These are phyloP conservation scores for Parus major DNA, from an alignment of 2,113 vertebrate species.

Conservation along the genomic window DNA sequence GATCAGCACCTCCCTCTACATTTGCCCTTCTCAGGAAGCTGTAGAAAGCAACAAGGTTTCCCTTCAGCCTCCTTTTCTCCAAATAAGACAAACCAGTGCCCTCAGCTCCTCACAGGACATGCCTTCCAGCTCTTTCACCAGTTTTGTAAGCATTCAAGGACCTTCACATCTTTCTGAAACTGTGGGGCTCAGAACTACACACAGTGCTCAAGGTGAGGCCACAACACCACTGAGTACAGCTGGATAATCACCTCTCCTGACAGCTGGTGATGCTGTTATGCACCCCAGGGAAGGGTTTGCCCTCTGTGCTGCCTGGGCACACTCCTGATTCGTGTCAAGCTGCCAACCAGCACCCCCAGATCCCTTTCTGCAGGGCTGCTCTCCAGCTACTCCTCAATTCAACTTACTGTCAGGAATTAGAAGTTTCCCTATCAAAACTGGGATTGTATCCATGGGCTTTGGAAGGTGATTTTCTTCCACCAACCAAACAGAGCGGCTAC, in stretches of 20 bases:
- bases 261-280: background rate
- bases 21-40: background rate
- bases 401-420: background rate
- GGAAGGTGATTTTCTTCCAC: background rate
- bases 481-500: background rate
- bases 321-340: accelerated
- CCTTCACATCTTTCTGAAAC: background rate
- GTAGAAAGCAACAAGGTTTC: background rate
- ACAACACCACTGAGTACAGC: background rate
- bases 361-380: background rate
- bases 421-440: background rate
- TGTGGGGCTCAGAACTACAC: background rate
- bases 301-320: background rate
- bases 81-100: background rate
- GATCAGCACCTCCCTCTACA: background rate
- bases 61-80: background rate
- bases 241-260: background rate
- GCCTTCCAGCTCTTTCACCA: background rate
- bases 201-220: background rate
- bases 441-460: background rate
- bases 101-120: background rate
- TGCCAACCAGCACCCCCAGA: background rate
- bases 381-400: background rate
- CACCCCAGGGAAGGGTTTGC: background rate
- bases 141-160: background rate